phyloP scores from a whole-genome alignment of 2,113 vertebrate species.

The Sinocyclocheilus maitianheensis region DNA sequence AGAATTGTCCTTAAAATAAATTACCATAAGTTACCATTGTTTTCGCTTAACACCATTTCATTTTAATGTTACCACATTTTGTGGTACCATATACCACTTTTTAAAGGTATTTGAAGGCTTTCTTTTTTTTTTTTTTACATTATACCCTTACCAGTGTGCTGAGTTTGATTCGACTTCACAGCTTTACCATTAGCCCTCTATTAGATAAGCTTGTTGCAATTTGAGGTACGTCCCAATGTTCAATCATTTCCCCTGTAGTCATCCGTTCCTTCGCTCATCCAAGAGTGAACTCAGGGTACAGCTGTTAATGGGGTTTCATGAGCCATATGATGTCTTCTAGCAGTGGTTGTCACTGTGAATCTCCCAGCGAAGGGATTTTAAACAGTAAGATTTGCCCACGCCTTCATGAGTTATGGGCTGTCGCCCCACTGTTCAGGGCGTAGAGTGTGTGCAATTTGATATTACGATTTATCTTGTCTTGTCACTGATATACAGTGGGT shows the following conservation, averaged over 20 bases:
- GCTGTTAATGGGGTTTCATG: slow-evolving; percentile 75
- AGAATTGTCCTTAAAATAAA: neutral
- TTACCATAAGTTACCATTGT: neutral
- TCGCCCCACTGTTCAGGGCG: slow-evolving; percentile 17
- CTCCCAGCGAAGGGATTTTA: slow-evolving; percentile 62
- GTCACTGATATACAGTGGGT: neutral
- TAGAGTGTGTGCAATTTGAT: slow-evolving; percentile 26
- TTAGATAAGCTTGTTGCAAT: slow-evolving; percentile 55
- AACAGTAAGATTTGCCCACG: slow-evolving; percentile 43
- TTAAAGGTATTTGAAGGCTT: neutral
- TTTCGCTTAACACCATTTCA: neutral
- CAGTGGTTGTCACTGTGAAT: slow-evolving; percentile 69
- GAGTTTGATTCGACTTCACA: slow-evolving; percentile 47
- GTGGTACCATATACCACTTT: neutral
- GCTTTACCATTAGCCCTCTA: slow-evolving; percentile 55
- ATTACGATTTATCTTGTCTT: neutral
- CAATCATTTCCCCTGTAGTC: slow-evolving; percentile 54
- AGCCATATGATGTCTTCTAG: slow-evolving; percentile 74
- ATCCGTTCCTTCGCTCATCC: slow-evolving; percentile 69
- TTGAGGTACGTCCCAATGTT: slow-evolving; percentile 41
- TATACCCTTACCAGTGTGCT: slow-evolving; percentile 2
- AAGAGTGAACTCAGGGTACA: slow-evolving; percentile 69
- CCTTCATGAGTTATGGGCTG: slow-evolving; percentile 48
- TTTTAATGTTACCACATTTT: neutral
- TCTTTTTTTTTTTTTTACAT: neutral